Conservation (phyloP, 1,140 invertebrate species). For the Drosophila carrolli region DNA sequence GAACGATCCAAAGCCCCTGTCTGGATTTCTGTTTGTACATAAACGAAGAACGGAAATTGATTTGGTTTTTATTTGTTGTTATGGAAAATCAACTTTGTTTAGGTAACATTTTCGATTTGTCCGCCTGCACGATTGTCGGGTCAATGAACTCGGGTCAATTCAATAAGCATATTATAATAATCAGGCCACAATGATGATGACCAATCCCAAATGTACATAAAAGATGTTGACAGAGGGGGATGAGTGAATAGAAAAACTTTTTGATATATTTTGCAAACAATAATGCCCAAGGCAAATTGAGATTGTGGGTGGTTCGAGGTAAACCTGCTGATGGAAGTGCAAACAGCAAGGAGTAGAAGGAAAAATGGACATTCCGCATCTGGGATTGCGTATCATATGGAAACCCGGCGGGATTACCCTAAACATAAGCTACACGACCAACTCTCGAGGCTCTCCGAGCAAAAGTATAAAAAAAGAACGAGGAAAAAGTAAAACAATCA, state of each 20-base stretch:
- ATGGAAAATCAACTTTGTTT: slow-evolving; percentile 65
- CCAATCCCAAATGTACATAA: slow-evolving; percentile 69
- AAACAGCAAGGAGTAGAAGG: slow-evolving; percentile 32
- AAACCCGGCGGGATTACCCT: slow-evolving; percentile 45
- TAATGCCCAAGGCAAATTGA: slow-evolving; percentile 75
- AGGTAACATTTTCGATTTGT: slow-evolving; percentile 35
- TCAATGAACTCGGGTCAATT: slow-evolving; percentile 57
- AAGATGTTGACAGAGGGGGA: slow-evolving; percentile 39
- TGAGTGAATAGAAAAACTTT: slow-evolving; percentile 65
- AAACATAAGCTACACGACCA: slow-evolving; percentile 47
- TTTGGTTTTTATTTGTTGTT: slow-evolving; percentile 73
- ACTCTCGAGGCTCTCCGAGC: slow-evolving; percentile 17
- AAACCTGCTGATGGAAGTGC: slow-evolving; percentile 50
- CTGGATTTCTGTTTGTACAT: slow-evolving; percentile 18
- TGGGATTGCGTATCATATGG: slow-evolving; percentile 57
- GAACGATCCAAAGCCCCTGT: slow-evolving; percentile 34
- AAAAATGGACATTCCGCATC: slow-evolving; percentile 38
- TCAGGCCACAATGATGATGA: slow-evolving; percentile 67
- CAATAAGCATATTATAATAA: slow-evolving; percentile 79
- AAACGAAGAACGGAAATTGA: slow-evolving; percentile 71
- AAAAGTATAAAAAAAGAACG: neutral
- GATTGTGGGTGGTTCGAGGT: slow-evolving; percentile 2
- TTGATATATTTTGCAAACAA: slow-evolving; percentile 78
- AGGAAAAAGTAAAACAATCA: slow-evolving; percentile 72
- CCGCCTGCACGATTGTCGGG: slow-evolving; percentile 12